A percentile compares a stretch with the other conserved stretches of the same genome.
Evolutionary conservation across 2,888 invertebrate species (phyloP).

Genomic region (Lampropteryx suffumata): DNA sequence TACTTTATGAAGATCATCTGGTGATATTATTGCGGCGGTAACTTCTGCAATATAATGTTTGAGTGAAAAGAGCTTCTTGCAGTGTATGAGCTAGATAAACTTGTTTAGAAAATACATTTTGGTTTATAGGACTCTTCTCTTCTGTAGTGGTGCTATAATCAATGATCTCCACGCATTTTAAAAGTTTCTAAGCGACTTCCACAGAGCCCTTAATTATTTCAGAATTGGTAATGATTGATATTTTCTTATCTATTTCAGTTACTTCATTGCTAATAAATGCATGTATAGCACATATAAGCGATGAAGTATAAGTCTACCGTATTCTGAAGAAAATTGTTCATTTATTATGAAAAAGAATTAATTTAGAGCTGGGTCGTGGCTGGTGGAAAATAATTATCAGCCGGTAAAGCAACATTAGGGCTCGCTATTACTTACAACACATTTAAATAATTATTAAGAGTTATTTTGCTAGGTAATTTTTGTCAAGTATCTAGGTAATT

Average conservation of each 20-base stretch:
- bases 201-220: conserved; percentile 40
- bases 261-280: conserved; percentile 44
- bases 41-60: conserved; percentile 41
- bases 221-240: conserved; percentile 31
- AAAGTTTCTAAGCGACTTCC: conserved; percentile 39
- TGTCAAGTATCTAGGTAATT: no score
- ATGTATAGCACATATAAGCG: no score
- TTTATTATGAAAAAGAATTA: no score
- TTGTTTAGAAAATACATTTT: conserved; percentile 30
- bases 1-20: conserved; percentile 41
- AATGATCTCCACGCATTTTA: conserved; percentile 29
- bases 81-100: conserved; percentile 39
- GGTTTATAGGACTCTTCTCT: conserved; percentile 18
- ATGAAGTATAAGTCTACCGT: conserved; percentile 32
- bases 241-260: conserved; percentile 34
- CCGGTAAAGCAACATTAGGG: no score
- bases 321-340: conserved; percentile 14
- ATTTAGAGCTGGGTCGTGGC: no score
- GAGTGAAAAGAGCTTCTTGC: conserved; percentile 38
- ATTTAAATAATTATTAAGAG: no score
- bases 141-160: conserved; percentile 20
- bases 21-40: conserved; percentile 30
- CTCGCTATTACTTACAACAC: no score
- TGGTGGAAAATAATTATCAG: no score
- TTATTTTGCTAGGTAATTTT: no score